Conservation (phyloP, 2,888 invertebrate species). For the Gryllus longicercus region DNA sequence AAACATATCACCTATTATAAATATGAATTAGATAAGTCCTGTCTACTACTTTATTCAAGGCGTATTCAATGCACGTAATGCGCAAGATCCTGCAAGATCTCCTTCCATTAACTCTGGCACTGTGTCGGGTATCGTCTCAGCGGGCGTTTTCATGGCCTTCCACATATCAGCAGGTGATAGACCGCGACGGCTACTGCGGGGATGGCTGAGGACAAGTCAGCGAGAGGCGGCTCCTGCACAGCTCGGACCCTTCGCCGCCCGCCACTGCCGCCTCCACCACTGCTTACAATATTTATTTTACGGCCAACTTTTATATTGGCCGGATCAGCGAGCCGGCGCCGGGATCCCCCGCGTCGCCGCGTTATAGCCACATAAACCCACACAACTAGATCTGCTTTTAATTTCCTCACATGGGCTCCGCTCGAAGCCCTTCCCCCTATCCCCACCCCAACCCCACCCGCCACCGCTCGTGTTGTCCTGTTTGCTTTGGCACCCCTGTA, state of each 20-base stretch:
- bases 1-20: too few species aligned
- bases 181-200: neutral
- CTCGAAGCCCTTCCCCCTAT: neutral
- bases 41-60: neutral
- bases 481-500: too few species aligned
- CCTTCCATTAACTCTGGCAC: neutral
- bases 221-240: neutral
- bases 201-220: neutral
- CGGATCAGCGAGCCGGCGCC: conserved; percentile 1
- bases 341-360: neutral
- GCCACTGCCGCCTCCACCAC: neutral
- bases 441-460: neutral
- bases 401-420: neutral
- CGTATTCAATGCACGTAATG: neutral
- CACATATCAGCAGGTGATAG: neutral
- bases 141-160: neutral
- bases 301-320: conserved; percentile 17
- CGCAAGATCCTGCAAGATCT: neutral
- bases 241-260: neutral
- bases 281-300: conserved; percentile 17
- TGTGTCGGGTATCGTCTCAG: neutral
- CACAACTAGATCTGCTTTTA: conserved; percentile 10
- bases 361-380: conserved; percentile 17
- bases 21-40: too few species aligned
- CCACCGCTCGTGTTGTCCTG: too few species aligned